Percentiles rank a stretch among this genome's conserved stretches.
Conservation (phyloP, 2,888 invertebrate species). For the Patella depressa region DNA sequence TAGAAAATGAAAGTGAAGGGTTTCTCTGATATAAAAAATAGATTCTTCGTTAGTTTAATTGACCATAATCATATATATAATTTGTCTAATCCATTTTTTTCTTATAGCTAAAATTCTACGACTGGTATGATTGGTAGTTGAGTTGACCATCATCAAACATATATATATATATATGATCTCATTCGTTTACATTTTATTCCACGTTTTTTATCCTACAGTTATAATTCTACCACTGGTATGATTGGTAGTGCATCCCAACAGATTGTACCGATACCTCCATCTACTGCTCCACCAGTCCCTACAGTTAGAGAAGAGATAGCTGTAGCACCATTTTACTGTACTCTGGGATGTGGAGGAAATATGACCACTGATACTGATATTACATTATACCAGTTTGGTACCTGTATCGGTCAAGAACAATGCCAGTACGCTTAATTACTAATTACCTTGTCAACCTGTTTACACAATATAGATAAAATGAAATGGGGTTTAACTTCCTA, state of each 20-base stretch:
- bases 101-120: slow-evolving; percentile 35
- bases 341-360: slow-evolving; percentile 45
- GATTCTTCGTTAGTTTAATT: too few relatives aligned
- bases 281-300: slow-evolving; percentile 15
- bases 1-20: too few relatives aligned
- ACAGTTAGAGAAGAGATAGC: slow-evolving; percentile 31
- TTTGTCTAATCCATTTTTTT: neutral
- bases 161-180: too few relatives aligned
- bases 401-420: slow-evolving; percentile 32
- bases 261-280: slow-evolving; percentile 37
- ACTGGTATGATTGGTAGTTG: slow-evolving; percentile 31
- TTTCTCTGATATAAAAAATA: too few relatives aligned
- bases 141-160: too few relatives aligned
- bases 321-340: slow-evolving; percentile 45
- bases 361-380: slow-evolving; percentile 35
- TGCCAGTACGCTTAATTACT: slow-evolving; percentile 37
- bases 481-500: too few relatives aligned
- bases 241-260: slow-evolving; percentile 30
- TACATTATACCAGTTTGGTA: slow-evolving; percentile 39
- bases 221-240: slow-evolving; percentile 40
- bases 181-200: neutral
- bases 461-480: too few relatives aligned
- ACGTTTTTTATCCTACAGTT: slow-evolving; percentile 27
- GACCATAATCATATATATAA: too few relatives aligned
- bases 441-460: too few relatives aligned